phyloP scores from a whole-genome alignment of 2,888 invertebrate genomes.

The Thymelicus sylvestris region DNA sequence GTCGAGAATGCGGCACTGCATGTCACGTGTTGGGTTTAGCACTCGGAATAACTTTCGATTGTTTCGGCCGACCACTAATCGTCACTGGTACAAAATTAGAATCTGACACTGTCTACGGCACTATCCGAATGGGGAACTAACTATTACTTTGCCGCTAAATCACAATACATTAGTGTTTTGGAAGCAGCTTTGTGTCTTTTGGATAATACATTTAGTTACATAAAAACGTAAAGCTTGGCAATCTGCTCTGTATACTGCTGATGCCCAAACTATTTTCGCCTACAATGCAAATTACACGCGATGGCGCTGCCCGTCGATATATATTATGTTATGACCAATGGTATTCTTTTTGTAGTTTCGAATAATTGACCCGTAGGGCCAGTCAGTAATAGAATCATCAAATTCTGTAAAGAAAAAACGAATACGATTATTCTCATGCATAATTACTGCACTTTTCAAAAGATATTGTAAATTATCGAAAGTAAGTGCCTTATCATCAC shows the following conservation, averaged over 20 bases:
- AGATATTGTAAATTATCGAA: no score
- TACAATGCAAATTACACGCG: background rate
- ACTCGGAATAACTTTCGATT: slow-evolving; percentile 81
- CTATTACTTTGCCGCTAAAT: slow-evolving; percentile 48
- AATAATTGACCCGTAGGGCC: background rate
- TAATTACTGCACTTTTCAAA: no score
- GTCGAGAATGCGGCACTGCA: slow-evolving; percentile 68
- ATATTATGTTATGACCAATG: background rate
- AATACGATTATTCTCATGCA: no score
- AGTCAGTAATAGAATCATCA: background rate
- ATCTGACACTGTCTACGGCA: slow-evolving; percentile 64
- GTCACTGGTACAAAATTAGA: slow-evolving; percentile 76
- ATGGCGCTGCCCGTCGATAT: background rate
- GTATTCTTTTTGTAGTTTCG: background rate
- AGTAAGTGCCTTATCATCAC: no score
- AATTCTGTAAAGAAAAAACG: no score
- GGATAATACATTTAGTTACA: background rate
- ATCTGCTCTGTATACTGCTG: background rate
- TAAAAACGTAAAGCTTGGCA: slow-evolving; percentile 23
- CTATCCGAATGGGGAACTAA: slow-evolving; percentile 55
- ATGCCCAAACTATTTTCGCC: slow-evolving; percentile 21
- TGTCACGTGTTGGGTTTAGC: slow-evolving; percentile 70
- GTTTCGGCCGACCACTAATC: slow-evolving; percentile 69
- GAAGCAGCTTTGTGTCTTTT: slow-evolving; percentile 15
- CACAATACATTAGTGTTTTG: slow-evolving; percentile 13